Evolutionary conservation across 2,797 vertebrate species (phyloP).

Genomic region (Distichodus sexfasciatus): DNA sequence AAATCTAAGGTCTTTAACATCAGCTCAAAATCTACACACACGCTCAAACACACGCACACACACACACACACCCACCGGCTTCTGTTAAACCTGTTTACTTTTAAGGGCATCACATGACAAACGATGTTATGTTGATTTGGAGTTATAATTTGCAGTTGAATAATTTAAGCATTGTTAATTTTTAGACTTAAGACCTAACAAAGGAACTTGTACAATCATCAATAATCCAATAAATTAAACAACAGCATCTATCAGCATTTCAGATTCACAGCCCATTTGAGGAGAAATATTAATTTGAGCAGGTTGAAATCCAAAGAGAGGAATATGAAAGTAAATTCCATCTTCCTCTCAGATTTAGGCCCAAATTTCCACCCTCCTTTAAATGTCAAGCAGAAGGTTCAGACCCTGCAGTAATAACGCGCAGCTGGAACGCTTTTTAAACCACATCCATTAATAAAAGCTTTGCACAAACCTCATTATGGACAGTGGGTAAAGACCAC

Average conservation of each 20-base stretch:
- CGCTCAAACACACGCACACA: neutral
- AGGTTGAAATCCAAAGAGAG: neutral
- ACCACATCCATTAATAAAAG: slow-evolving; percentile 26
- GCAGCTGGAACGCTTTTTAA: slow-evolving; percentile 16
- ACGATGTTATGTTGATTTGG: neutral
- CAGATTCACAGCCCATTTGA: neutral
- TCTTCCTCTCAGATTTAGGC: slow-evolving; percentile 16
- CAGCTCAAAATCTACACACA: no score
- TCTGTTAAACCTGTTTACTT: neutral
- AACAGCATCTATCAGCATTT: neutral
- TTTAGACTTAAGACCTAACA: no score
- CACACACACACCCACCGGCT: neutral
- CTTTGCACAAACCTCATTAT: neutral
- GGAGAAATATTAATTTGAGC: neutral
- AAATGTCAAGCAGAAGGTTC: slow-evolving; percentile 37
- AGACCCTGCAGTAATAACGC: slow-evolving; percentile 18
- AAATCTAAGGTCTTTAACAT: no score
- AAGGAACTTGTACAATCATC: no score
- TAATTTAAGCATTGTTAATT: no score
- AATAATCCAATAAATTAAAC: neutral
- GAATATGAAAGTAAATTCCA: slow-evolving; percentile 19
- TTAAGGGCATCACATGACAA: neutral
- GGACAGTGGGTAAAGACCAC: no score
- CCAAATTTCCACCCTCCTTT: slow-evolving; percentile 2
- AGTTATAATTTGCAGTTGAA: neutral